Conservation (phyloP, 2,888 invertebrate genomes). For the Caradrina kadenii region DNA sequence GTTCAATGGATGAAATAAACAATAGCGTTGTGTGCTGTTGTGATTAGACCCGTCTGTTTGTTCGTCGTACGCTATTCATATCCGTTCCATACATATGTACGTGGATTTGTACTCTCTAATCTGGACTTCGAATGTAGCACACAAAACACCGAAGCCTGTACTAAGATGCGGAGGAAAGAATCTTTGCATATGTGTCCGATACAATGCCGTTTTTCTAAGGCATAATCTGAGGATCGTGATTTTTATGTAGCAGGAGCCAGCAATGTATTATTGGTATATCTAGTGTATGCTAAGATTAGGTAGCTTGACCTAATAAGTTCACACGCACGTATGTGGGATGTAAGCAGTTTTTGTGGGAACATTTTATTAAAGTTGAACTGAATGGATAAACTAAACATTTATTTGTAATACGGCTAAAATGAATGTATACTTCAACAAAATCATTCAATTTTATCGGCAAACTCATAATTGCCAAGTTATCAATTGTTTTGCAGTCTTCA, state of each 20-base stretch:
- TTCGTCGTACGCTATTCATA: slow-evolving; percentile 77
- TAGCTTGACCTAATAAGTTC: slow-evolving; percentile 45
- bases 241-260: background rate
- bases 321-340: slow-evolving; percentile 14
- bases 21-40: slow-evolving; percentile 86
- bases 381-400: background rate
- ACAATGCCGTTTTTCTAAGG: slow-evolving; percentile 3
- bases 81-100: slow-evolving; percentile 73
- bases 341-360: slow-evolving; percentile 12
- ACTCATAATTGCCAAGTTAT: too few species aligned
- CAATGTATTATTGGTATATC: slow-evolving; percentile 14
- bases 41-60: slow-evolving; percentile 86
- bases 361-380: background rate
- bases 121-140: slow-evolving; percentile 51
- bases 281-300: slow-evolving; percentile 10
- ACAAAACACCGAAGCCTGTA: slow-evolving; percentile 29
- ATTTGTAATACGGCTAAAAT: background rate
- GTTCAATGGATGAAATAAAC: slow-evolving; percentile 85
- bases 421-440: too few species aligned
- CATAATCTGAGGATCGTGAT: too few species aligned
- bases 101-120: slow-evolving; percentile 65
- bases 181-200: background rate
- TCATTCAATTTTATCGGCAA: too few species aligned
- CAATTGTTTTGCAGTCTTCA: too few species aligned
- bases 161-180: background rate